These are phyloP conservation scores for Nemapogon koenigi DNA, from an alignment of 2,888 invertebrate species.

Conservation along the genomic window DNA sequence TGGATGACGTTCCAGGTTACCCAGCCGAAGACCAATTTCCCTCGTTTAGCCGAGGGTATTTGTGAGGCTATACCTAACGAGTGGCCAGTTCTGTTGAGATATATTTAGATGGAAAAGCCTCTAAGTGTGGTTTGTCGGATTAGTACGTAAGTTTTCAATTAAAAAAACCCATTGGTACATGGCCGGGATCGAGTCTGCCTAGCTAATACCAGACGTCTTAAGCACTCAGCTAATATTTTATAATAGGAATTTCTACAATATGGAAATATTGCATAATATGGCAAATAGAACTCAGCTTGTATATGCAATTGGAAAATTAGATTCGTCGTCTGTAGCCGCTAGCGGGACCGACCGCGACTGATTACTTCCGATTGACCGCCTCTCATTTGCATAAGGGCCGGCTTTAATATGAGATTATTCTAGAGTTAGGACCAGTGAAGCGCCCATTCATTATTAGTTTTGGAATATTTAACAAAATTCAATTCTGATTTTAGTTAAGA, in stretches of 20 bases:
- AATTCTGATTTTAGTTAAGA: background rate
- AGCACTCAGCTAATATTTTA: too few species aligned
- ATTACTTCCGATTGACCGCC: constrained; percentile 61
- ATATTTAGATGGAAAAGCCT: too few species aligned
- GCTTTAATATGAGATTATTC: constrained; percentile 58
- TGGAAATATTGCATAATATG: background rate
- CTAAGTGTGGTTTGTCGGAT: too few species aligned
- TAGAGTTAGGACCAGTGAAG: constrained; percentile 40
- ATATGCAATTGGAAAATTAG: background rate
- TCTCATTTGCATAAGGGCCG: constrained; percentile 58
- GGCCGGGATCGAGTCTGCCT: too few species aligned
- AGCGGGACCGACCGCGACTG: constrained; percentile 26
- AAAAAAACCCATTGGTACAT: too few species aligned
- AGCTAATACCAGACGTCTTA: too few species aligned
- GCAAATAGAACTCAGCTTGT: background rate
- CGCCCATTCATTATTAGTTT: constrained; percentile 54
- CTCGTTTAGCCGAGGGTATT: too few species aligned
- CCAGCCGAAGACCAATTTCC: too few species aligned
- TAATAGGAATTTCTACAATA: background rate
- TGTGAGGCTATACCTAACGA: too few species aligned
- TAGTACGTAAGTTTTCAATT: too few species aligned
- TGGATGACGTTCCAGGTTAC: too few species aligned
- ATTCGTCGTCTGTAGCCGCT: constrained; percentile 17
- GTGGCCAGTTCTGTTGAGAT: too few species aligned
- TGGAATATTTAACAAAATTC: constrained; percentile 34